phyloP scores from a whole-genome alignment of 2,113 vertebrate genomes.

The Dasyurus viverrinus region DNA sequence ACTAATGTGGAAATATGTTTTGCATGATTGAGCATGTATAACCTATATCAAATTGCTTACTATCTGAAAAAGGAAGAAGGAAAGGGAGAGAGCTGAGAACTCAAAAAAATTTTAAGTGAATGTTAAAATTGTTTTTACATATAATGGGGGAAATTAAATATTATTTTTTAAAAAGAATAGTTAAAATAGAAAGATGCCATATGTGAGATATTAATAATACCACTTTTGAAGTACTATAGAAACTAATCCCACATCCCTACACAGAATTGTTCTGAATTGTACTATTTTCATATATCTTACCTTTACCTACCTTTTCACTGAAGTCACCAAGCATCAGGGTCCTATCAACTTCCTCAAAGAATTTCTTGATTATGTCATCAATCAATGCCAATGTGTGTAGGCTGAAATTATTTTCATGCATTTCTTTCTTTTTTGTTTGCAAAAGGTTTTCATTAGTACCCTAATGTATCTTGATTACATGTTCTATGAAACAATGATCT shows the following conservation, averaged over 20 bases:
- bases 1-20: background rate
- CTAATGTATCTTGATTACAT: background rate
- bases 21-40: background rate
- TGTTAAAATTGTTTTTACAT: background rate
- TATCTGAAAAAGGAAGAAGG: background rate
- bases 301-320: background rate
- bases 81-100: background rate
- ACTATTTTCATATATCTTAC: background rate
- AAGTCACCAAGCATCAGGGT: background rate
- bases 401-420: background rate
- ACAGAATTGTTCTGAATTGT: background rate
- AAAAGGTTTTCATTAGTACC: background rate
- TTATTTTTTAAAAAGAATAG: background rate
- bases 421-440: background rate
- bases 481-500: background rate
- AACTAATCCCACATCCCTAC: background rate
- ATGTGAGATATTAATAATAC: background rate
- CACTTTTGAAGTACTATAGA: background rate
- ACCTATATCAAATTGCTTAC: background rate
- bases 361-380: background rate
- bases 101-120: background rate
- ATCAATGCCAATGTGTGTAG: background rate
- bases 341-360: background rate
- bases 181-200: background rate
- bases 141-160: background rate